These are phyloP conservation scores for Aurelia coerulea DNA, from an alignment of 30 jellyfish, hydroid and myxozoan genomes.

Conservation along the genomic window DNA sequence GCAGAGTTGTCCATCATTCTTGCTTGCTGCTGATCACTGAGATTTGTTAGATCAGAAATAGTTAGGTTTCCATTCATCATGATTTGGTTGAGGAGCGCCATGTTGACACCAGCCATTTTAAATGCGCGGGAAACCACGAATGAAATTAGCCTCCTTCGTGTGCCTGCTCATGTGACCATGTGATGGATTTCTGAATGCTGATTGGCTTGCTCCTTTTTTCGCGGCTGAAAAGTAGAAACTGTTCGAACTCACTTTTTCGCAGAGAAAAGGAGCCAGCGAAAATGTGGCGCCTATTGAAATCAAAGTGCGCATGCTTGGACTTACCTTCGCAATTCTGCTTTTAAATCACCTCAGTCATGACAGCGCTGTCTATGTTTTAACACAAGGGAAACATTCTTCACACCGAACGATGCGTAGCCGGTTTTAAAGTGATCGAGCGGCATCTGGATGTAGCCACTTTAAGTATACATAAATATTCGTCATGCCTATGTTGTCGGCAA, in stretches of 20 bases:
- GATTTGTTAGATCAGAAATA: not conserved
- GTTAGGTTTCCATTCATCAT: conserved; percentile 3
- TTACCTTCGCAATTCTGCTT: not conserved
- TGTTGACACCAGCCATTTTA: conserved; percentile 3
- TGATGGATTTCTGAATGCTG: not conserved
- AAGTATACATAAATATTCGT: too few relatives aligned
- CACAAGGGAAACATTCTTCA: too few relatives aligned
- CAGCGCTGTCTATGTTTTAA: too few relatives aligned
- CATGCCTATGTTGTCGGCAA: too few relatives aligned
- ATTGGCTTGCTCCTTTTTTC: too few relatives aligned
- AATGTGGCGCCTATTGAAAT: not conserved
- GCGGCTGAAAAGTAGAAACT: conserved; percentile 15
- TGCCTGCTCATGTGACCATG: not conserved
- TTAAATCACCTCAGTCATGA: too few relatives aligned
- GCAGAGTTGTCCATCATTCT: conserved; percentile 16
- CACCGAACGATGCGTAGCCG: too few relatives aligned
- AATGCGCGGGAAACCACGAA: not conserved
- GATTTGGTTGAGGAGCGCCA: conserved; percentile 18
- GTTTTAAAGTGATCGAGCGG: too few relatives aligned
- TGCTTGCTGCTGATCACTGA: not conserved
- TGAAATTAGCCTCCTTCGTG: not conserved
- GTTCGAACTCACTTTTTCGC: conserved; percentile 20
- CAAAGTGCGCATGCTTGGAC: conserved; percentile 9
- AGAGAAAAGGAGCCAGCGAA: not conserved
- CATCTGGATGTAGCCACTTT: too few relatives aligned